Base-by-base conservation (phyloP, 2,888 invertebrate genomes). In the Dasypogon diadema region DNA sequence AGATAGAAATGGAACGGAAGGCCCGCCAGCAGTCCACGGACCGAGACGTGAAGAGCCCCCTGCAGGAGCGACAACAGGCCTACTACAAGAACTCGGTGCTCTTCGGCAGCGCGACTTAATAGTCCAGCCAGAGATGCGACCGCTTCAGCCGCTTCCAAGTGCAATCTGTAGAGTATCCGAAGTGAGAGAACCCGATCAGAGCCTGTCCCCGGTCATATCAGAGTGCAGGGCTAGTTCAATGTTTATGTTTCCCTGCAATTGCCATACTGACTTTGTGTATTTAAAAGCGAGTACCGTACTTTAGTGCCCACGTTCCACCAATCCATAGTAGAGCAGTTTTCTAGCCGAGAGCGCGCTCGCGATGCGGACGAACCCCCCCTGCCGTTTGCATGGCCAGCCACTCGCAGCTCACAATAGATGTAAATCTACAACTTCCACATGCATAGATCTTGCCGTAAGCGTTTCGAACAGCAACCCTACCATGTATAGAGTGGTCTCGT, bases 11-110 rank as follows among this genome's bases (percentile, higher is more conserved):
- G 90, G 95, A 95, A 86, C 90, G 95, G 85, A 95, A 95, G 86
- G 90, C 92, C 58, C 91, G 94, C 79, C 93, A 93, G 83, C 93
- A 92, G 82, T 91, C 91, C 80, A 88, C 89, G 79, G 95, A 95
- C 83, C 90, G 93, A 79, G 95, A 95, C 84, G 94, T 94, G 74
- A 95, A 95, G 87, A 93, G 94, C 81, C 94, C 94, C 42, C 89
- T 95, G 78, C 93, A 94, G 82, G 95, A 95, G 86, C 89, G 92
- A 78, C 90, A 91, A 76, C 91, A 91, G 81, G 82, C 84, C 8
- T 95, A 95, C 87, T 95, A 95, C 88, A 95, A 95, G 87, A 95
- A 94, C 87, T 95, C 95, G 37, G 94, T 95, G 80, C 89, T 95
- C 79, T 95, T 95, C 86, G 94, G 94, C 82, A 94, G 94, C 85